Base-by-base conservation (phyloP, 2,888 invertebrate species). In the Patella pellucida region DNA sequence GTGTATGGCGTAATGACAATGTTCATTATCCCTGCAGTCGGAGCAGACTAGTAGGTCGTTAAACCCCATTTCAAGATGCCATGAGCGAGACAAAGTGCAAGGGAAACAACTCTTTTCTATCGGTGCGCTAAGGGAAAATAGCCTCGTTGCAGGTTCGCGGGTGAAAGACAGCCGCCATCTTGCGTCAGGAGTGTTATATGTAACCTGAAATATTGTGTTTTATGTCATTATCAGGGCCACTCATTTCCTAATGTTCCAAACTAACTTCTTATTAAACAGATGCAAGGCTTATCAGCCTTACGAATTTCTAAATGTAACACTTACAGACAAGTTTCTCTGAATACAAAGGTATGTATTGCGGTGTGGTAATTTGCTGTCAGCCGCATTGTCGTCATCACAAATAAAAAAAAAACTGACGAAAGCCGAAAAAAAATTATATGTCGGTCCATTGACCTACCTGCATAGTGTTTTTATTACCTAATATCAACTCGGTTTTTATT, bases 151-250 rank as follows among this genome's bases (percentile, higher is more conserved):
- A 73, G 77, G 76, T 77, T 78, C 76, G 84, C 81, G 83, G 83
- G 82, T 78, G 80, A 81, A 75, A 80, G 79, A 79, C 82, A 78
- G 84, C 80, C 84, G 86, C 86, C 86, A 86, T 86, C 78, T 86
- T 86, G 84, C 69, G 76, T 70, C 62, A 76, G 69, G 72, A 72
- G 69, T 73, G 50, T 50, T 23, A 54, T 62, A 75, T 69, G 51
- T 27, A 71, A 67, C 68, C 68, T 74, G 76, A 27, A 76, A 78
- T 62, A 72, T 71, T 51, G 50, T 69, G 51, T 76, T 56, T 31
- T 73, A 70, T 51, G 50, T 73, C 41, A 19, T 52, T 69, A 56
- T 19, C 27, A 27, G 14, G 11, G 15, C 51, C 9, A 52, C 23
- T 15, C 27, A 12, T 69, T 31, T 69, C 15, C 69, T 69, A 67